phyloP scores from a whole-genome alignment of 2,888 invertebrate genomes.

The Phengaris arion region DNA sequence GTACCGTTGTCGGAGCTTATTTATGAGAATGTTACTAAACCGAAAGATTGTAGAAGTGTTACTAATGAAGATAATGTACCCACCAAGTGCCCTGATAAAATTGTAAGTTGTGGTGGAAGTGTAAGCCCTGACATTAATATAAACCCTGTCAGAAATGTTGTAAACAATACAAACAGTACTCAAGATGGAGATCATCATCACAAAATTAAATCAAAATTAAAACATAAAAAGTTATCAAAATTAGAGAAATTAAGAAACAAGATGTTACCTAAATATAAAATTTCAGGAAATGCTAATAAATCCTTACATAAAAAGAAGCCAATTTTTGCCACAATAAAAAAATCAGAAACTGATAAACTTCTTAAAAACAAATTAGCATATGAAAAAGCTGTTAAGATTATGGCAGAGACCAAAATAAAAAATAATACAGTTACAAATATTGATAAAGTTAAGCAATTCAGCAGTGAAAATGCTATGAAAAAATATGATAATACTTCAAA shows the following conservation, averaged over 20 bases:
- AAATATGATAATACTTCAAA: not conserved
- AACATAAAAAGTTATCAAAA: conserved; percentile 51
- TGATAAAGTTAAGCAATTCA: not conserved
- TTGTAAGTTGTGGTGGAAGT: not conserved
- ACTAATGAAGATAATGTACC: not conserved
- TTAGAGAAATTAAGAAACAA: conserved; percentile 55
- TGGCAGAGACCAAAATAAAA: conserved; percentile 54
- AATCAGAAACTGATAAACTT: conserved; percentile 41
- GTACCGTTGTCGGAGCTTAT: conserved; percentile 15
- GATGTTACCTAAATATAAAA: conserved; percentile 58
- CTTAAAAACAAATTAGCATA: conserved; percentile 55
- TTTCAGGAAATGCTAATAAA: conserved; percentile 43
- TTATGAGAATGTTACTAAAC: not conserved
- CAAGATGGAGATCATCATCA: conserved; percentile 23
- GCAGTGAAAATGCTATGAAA: not conserved
- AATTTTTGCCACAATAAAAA: conserved; percentile 36
- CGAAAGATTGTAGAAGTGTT: conserved; percentile 2
- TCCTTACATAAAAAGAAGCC: conserved; percentile 43
- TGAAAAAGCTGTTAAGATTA: conserved; percentile 60
- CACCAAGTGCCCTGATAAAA: not conserved
- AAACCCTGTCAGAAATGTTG: not conserved
- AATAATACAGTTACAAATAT: conserved; percentile 34
- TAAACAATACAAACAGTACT: conserved; percentile 10
- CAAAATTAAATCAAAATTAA: conserved; percentile 33
- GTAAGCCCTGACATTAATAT: not conserved